These are phyloP conservation scores for Manduca sexta DNA, from an alignment of 1,140 invertebrate species.

Conservation along the genomic window DNA sequence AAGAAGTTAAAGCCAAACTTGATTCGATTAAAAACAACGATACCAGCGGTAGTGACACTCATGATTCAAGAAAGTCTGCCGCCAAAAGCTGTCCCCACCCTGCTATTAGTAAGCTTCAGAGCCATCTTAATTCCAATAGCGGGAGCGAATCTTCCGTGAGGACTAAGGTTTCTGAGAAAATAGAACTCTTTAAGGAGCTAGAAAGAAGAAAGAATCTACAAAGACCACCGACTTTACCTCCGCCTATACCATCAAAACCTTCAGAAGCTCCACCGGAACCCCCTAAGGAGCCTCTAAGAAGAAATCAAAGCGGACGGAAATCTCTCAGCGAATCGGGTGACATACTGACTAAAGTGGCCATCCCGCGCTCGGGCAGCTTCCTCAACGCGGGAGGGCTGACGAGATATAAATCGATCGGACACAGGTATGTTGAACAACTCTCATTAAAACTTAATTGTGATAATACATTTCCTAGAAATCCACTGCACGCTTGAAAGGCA, in stretches of 20 bases:
- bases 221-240: slow-evolving; percentile 62
- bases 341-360: slow-evolving; percentile 86
- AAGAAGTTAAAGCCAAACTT: slow-evolving; percentile 73
- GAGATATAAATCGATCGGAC: slow-evolving; percentile 78
- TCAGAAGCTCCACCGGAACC: slow-evolving; percentile 31
- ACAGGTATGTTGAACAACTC: slow-evolving; percentile 64
- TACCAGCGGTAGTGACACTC: slow-evolving; percentile 51
- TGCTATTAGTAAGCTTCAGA: slow-evolving; percentile 21
- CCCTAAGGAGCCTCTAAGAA: slow-evolving; percentile 57
- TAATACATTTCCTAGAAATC: slow-evolving; percentile 18
- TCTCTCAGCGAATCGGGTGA: slow-evolving; percentile 77
- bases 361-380: slow-evolving; percentile 87
- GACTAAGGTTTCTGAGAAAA: slow-evolving; percentile 71
- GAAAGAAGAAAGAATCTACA: slow-evolving; percentile 70
- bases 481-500: slow-evolving; percentile 17
- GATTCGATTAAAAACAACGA: slow-evolving; percentile 65
- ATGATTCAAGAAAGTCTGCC: slow-evolving; percentile 53
- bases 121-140: slow-evolving; percentile 35
- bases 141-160: slow-evolving; percentile 64
- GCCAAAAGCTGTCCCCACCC: slow-evolving; percentile 40
- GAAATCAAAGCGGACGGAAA: slow-evolving; percentile 67
- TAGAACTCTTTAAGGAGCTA: slow-evolving; percentile 70
- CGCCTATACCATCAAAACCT: slow-evolving; percentile 65
- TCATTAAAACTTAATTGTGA: slow-evolving; percentile 8
- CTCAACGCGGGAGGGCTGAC: slow-evolving; percentile 83